These are phyloP conservation scores for Champsocephalus gunnari DNA, from an alignment of 2,797 vertebrate species.

Conservation along the genomic window DNA sequence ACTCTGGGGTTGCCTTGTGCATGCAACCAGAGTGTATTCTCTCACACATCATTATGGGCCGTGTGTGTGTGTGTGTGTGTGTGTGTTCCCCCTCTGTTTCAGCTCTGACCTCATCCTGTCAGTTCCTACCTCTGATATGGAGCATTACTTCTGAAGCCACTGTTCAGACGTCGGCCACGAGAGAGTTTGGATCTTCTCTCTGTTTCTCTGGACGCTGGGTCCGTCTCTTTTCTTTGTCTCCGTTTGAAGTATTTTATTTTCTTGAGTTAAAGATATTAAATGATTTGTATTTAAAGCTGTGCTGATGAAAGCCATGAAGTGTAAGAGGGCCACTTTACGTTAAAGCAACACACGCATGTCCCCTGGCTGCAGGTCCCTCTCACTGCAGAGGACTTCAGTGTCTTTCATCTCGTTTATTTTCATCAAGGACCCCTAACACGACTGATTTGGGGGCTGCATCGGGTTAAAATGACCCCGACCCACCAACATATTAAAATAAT, in stretches of 20 bases:
- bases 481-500: no score
- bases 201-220: constrained; percentile 13
- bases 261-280: not conserved
- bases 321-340: no score
- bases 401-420: no score
- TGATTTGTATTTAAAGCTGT: not conserved
- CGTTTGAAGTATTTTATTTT: not conserved
- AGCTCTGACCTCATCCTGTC: constrained; percentile 58
- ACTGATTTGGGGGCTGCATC: no score
- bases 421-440: no score
- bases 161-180: constrained; percentile 3
- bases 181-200: constrained; percentile 8
- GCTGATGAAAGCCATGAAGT: not conserved
- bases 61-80: no score
- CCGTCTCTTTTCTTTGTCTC: not conserved
- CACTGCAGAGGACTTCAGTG: no score
- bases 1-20: constrained; percentile 46
- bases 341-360: no score
- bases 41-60: constrained; percentile 43
- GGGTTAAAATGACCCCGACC: no score
- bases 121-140: constrained; percentile 43
- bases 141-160: constrained; percentile 32
- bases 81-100: constrained; percentile 47
- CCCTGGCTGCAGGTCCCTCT: no score
- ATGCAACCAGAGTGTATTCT: constrained; percentile 46